A percentile compares a stretch with the other conserved stretches of the same genome.
Evolutionary conservation across 2,113 vertebrate species (phyloP).

Genomic region (Synchiropus splendidus): DNA sequence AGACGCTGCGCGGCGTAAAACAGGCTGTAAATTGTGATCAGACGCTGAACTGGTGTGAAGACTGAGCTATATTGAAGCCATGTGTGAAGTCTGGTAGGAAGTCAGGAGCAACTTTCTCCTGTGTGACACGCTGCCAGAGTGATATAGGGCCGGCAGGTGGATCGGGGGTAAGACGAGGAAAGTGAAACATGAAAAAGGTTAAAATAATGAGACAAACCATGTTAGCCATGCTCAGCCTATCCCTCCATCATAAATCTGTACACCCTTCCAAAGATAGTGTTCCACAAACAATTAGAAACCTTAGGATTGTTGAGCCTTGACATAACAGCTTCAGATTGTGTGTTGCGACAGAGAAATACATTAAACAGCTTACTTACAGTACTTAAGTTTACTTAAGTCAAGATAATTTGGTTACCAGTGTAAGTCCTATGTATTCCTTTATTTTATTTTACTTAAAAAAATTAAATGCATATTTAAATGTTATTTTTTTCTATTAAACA

Average conservation of each 20-base stretch:
- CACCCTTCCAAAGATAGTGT: background rate
- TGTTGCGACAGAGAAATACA: no score
- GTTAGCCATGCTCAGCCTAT: slow-evolving; percentile 21
- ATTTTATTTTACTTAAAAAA: no score
- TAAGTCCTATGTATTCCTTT: no score
- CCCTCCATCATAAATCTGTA: no score
- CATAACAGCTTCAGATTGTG: no score
- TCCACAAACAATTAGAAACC: no score
- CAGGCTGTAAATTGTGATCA: background rate
- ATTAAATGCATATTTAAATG: no score
- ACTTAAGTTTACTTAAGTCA: no score
- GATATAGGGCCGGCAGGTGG: slow-evolving; percentile 59
- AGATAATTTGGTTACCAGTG: no score
- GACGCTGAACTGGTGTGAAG: background rate
- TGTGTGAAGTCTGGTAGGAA: background rate
- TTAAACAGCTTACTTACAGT: no score
- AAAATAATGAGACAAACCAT: slow-evolving; percentile 9
- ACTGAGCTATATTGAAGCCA: background rate
- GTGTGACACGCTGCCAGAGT: slow-evolving; percentile 27
- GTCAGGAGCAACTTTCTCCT: slow-evolving; percentile 23
- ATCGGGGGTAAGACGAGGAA: slow-evolving; percentile 10
- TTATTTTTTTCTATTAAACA: no score
- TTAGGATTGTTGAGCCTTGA: no score
- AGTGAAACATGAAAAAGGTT: slow-evolving; percentile 15
- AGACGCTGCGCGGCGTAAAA: background rate